Evolutionary conservation across 92 coral and sea anemone species (phyloP), one percentile per base, ranked within the genome.

Genomic region (Paramuricea clavata): DNA sequence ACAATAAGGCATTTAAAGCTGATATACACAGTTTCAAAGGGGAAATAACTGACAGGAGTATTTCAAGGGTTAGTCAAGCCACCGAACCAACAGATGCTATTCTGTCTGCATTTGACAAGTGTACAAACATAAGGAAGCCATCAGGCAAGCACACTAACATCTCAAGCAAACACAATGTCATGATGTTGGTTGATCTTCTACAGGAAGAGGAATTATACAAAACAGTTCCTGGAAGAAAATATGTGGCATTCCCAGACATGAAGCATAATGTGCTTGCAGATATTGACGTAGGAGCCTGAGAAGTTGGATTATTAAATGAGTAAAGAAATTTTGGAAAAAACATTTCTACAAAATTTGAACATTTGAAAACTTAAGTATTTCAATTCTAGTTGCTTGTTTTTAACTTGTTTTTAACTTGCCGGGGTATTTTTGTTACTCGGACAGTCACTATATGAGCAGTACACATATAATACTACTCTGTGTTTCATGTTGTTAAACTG

Each of bases 181-280:
- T 49, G 68, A 8, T 33, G 6, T 68, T 74, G 21, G 81, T 74
- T 49, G 88, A 54, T 22, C 82, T 73, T 76, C 31, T 73, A 17
- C 59, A 23, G 16, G 11, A 22, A 27, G 88, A 49, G 5, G 39
- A 84, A 54, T 69, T 84, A 10, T 84, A 30, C n/a, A 57, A 19
- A 0, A 52, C 44, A 6, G 73, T 83, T 6, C 82, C 82, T 23
- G 88, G 82, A 21, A 12, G 88, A 44, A 28, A 12, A 49, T 81
- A 84, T 75, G 15, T 68, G 1, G 71, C 88, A 52, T 84, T 84
- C 17, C 71, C n/a, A 5, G 13, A 49, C 50, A 71, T 71, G 81
- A 26, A 16, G 28, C 47, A 59, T 68, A 74, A 84, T 23, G 36
- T 74, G 31, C 88, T 84, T 13, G 82, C 30, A 12, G 22, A 28